Evolutionary conservation across 2,113 vertebrate genomes (phyloP).

Genomic region (Coregonus clupeaformis): DNA sequence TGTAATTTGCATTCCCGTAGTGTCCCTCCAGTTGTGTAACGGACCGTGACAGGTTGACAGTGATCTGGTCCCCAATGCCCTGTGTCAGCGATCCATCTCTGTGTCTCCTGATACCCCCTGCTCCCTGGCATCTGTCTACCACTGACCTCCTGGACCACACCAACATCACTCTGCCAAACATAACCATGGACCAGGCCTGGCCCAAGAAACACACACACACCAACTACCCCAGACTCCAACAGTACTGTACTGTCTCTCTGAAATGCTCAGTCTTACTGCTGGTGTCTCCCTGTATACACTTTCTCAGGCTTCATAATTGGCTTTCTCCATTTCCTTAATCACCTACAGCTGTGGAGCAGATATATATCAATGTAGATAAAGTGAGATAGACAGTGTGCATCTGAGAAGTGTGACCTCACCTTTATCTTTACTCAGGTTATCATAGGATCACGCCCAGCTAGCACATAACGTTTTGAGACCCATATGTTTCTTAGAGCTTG

Average conservation of each 20-base stretch:
- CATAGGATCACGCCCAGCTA: not conserved
- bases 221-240: too few relatives aligned
- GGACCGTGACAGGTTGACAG: slow-evolving; percentile 8
- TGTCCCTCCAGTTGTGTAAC: not conserved
- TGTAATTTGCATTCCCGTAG: too few relatives aligned
- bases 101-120: not conserved
- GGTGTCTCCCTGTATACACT: not conserved
- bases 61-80: slow-evolving; percentile 2
- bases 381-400: too few relatives aligned
- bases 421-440: slow-evolving; percentile 7
- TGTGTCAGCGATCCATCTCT: slow-evolving; percentile 14
- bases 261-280: too few relatives aligned
- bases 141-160: too few relatives aligned
- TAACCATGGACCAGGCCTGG: too few relatives aligned
- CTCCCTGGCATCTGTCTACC: too few relatives aligned
- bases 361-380: not conserved
- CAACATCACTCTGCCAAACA: too few relatives aligned
- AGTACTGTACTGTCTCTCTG: too few relatives aligned
- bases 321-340: not conserved
- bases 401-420: slow-evolving; percentile 44
- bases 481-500: too few relatives aligned
- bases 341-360: not conserved
- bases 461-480: too few relatives aligned
- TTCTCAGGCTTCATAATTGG: not conserved
- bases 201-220: too few relatives aligned